Conservation (phyloP, 2,113 vertebrate species). For the Platichthys flesus region DNA sequence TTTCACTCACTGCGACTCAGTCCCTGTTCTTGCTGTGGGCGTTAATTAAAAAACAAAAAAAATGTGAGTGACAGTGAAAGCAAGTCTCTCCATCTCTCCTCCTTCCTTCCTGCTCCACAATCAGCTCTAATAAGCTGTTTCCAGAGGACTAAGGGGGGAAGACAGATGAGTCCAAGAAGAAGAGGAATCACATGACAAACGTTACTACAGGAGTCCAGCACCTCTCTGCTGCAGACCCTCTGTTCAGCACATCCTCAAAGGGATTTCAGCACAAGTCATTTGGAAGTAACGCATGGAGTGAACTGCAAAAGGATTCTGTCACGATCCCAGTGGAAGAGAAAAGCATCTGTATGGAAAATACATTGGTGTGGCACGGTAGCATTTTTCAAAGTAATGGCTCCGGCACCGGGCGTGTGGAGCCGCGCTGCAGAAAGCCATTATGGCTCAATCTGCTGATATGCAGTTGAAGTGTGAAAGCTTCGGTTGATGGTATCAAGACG, state of each 20-base stretch:
- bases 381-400: constrained; percentile 53
- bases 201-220: not conserved
- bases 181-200: not conserved
- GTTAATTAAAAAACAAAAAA: not conserved
- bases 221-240: constrained; percentile 39
- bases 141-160: constrained; percentile 51
- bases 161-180: constrained; percentile 40
- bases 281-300: constrained; percentile 26
- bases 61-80: constrained; percentile 3
- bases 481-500: constrained; percentile 16
- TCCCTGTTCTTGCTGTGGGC: not conserved
- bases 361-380: not conserved
- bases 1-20: not conserved
- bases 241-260: constrained; percentile 34
- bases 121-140: constrained; percentile 55
- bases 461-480: constrained; percentile 38
- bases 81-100: not conserved
- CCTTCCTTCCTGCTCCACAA: constrained; percentile 32
- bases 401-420: constrained; percentile 2
- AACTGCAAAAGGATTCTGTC: constrained; percentile 45
- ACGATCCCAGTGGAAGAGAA: constrained; percentile 33
- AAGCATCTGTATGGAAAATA: constrained; percentile 28
- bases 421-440: constrained; percentile 33
- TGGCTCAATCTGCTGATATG: constrained; percentile 44
- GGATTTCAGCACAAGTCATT: constrained; percentile 29